Evolutionary conservation across 1,140 invertebrate species (phyloP).

Genomic region (Drosophila tsacasi): DNA sequence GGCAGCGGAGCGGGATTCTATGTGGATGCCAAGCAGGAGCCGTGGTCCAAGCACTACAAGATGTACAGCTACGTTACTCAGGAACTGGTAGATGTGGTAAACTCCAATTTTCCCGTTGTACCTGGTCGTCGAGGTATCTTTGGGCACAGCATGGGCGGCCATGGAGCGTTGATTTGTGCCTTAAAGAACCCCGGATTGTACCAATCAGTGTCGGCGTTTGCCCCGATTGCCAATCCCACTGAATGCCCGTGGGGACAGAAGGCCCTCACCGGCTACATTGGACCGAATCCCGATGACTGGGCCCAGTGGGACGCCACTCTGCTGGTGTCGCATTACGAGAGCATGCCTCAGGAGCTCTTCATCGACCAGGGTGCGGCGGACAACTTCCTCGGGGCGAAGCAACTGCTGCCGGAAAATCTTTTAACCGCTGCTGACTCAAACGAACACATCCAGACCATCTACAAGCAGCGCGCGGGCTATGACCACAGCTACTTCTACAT

Average conservation of each 20-base stretch:
- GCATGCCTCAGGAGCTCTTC: slow-evolving; percentile 93
- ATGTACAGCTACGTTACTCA: slow-evolving; percentile 99
- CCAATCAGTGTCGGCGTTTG: slow-evolving; percentile 97
- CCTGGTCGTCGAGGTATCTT: slow-evolving; percentile 91
- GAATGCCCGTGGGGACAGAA: slow-evolving; percentile 95
- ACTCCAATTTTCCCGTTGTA: slow-evolving; percentile 89
- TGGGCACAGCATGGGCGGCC: slow-evolving; percentile 98
- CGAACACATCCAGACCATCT: slow-evolving; percentile 89
- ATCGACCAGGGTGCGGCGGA: slow-evolving; percentile 96
- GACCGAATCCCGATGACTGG: slow-evolving; percentile 90
- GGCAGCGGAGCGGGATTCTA: slow-evolving; percentile 98
- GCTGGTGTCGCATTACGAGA: slow-evolving; percentile 93
- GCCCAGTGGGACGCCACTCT: slow-evolving; percentile 95
- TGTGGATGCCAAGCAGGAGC: slow-evolving; percentile 95
- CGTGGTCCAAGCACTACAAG: slow-evolving; percentile 97
- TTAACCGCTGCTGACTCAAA: slow-evolving; percentile 89
- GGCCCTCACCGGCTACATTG: slow-evolving; percentile 95
- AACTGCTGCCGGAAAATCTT: slow-evolving; percentile 95
- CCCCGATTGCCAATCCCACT: slow-evolving; percentile 96
- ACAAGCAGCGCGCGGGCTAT: slow-evolving; percentile 94
- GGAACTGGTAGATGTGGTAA: slow-evolving; percentile 94
- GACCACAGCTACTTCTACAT: slow-evolving; percentile 99
- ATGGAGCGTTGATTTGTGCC: slow-evolving; percentile 96
- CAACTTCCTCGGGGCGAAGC: slow-evolving; percentile 91
- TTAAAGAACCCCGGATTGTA: slow-evolving; percentile 97